These are phyloP conservation scores for Gobio gobio DNA, from an alignment of 2,113 vertebrate genomes.

Conservation along the genomic window DNA sequence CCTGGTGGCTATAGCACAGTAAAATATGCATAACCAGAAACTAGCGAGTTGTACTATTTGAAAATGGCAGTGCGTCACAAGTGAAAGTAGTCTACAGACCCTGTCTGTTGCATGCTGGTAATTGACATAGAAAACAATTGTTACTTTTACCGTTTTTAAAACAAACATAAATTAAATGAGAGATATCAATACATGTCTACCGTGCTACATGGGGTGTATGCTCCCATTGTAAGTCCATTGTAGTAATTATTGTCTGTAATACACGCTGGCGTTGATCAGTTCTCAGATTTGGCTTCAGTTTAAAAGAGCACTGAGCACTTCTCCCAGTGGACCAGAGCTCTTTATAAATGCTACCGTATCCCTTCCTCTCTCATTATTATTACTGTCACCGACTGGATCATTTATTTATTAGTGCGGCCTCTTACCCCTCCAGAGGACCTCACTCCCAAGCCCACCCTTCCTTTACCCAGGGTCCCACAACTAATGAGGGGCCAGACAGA, in stretches of 20 bases:
- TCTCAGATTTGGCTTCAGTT: neutral
- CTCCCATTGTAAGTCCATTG: no score
- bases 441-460: neutral
- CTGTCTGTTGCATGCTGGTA: no score
- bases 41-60: no score
- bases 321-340: slow-evolving; percentile 5
- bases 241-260: neutral
- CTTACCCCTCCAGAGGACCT: slow-evolving; percentile 10
- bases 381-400: slow-evolving; percentile 31
- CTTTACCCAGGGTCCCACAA: neutral
- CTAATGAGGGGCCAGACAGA: slow-evolving; percentile 39
- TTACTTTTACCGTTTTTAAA: no score
- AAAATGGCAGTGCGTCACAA: no score
- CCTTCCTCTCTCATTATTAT: slow-evolving; percentile 39
- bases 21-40: no score
- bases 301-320: neutral
- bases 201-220: no score
- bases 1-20: no score
- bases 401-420: slow-evolving; percentile 43
- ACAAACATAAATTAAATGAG: no score
- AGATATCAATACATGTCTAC: no score
- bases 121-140: no score
- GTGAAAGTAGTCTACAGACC: no score
- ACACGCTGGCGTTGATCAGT: neutral
- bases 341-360: slow-evolving; percentile 20